These are phyloP conservation scores for Mactromeris polynyma DNA, from an alignment of 2,888 invertebrate genomes.

Conservation along the genomic window DNA sequence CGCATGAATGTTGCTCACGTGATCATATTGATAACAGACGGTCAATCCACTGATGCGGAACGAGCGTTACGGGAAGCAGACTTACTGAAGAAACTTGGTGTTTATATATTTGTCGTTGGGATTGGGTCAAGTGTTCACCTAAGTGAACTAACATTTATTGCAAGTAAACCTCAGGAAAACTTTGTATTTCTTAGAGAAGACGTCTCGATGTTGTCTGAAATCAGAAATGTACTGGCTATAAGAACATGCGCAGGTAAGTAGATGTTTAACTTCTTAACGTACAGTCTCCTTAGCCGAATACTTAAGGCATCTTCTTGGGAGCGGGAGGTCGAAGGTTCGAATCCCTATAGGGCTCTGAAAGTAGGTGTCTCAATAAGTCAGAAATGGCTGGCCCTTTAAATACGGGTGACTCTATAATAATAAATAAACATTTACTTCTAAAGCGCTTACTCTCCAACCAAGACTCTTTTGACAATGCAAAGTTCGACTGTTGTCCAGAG, in stretches of 20 bases:
- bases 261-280: not conserved
- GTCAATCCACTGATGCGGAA: slow-evolving; percentile 62
- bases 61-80: slow-evolving; percentile 60
- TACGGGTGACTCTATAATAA: no score
- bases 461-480: no score
- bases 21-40: slow-evolving; percentile 74
- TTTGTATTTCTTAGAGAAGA: slow-evolving; percentile 77
- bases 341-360: not conserved
- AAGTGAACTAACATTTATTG: slow-evolving; percentile 73
- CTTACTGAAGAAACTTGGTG: slow-evolving; percentile 58
- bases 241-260: slow-evolving; percentile 75
- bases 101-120: slow-evolving; percentile 71
- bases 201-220: slow-evolving; percentile 72
- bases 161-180: slow-evolving; percentile 74
- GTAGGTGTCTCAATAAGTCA: not conserved
- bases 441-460: no score
- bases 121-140: slow-evolving; percentile 68
- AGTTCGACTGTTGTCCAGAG: no score
- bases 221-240: slow-evolving; percentile 72
- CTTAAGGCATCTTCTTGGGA: no score
- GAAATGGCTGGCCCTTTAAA: not conserved
- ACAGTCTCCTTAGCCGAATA: no score
- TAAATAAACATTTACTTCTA: no score
- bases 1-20: slow-evolving; percentile 68
- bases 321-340: no score